Conservation (phyloP, 2,797 vertebrate species). For the Melanotaenia nigrans region DNA sequence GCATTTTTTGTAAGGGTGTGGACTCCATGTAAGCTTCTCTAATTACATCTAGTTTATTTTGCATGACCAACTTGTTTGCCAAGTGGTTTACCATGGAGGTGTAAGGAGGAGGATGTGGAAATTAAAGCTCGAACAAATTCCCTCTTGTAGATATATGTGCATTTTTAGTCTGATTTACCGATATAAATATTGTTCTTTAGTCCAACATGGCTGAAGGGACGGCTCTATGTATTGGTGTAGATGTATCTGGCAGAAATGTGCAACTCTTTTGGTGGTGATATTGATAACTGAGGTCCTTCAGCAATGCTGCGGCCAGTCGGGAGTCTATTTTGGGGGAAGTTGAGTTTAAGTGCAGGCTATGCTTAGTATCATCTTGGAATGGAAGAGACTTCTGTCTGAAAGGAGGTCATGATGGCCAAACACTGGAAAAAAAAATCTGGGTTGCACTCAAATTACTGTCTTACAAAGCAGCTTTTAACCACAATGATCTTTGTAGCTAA, state of each 20-base stretch:
- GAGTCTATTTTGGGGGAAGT: constrained; percentile 67
- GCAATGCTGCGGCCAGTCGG: constrained; percentile 49
- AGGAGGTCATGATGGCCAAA: constrained; percentile 43
- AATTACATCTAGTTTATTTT: constrained; percentile 69
- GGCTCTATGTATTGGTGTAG: constrained; percentile 41
- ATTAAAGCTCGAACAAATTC: not conserved
- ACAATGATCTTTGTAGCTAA: constrained; percentile 16
- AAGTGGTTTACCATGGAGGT: constrained; percentile 31
- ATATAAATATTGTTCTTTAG: not conserved
- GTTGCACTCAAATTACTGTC: constrained; percentile 23
- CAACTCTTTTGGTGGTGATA: constrained; percentile 61
- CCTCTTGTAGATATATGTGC: not conserved
- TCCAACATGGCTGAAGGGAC: constrained; percentile 29
- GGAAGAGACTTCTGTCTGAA: constrained; percentile 39
- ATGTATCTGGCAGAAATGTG: constrained; percentile 64
- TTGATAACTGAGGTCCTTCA: constrained; percentile 70
- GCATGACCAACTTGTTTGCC: constrained; percentile 48
- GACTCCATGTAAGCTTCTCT: constrained; percentile 44
- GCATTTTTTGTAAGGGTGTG: constrained; percentile 60
- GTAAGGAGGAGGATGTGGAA: constrained; percentile 1
- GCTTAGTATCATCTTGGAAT: constrained; percentile 48
- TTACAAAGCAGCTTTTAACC: not conserved
- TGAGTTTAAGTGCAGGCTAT: constrained; percentile 69
- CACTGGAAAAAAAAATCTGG: constrained; percentile 38
- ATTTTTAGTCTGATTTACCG: not conserved